Percentiles rank a stretch among this genome's conserved stretches.
Evolutionary conservation across 2,113 vertebrate species (phyloP).

Genomic region (Mormyrus iriodes): DNA sequence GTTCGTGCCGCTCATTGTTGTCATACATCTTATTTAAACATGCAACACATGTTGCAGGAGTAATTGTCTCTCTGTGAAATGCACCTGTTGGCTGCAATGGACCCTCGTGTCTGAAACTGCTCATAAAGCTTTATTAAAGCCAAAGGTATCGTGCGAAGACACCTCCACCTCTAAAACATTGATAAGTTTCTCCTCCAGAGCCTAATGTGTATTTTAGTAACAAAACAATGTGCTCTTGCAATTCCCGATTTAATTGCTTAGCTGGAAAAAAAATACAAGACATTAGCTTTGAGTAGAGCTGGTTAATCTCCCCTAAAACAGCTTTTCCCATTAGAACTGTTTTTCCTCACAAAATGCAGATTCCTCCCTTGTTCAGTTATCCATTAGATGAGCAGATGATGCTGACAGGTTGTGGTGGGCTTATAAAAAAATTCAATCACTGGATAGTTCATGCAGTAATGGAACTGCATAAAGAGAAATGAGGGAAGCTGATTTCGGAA

Average conservation of each 20-base stretch:
- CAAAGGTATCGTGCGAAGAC: background rate
- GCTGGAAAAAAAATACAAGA: background rate
- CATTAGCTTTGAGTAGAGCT: background rate
- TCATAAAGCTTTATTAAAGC: background rate
- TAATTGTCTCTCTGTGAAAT: slow-evolving; percentile 8
- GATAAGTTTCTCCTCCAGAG: background rate
- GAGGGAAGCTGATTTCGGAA: background rate
- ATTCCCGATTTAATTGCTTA: background rate
- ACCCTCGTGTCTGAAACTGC: background rate
- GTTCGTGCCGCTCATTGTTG: slow-evolving; percentile 34
- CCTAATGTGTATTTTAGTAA: background rate
- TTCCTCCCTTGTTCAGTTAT: background rate
- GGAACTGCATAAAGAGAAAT: slow-evolving; percentile 25
- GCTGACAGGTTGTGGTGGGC: slow-evolving; percentile 21
- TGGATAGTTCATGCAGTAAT: slow-evolving; percentile 23
- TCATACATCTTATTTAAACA: slow-evolving; percentile 24
- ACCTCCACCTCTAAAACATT: background rate
- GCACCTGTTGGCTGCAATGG: background rate
- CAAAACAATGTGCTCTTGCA: background rate
- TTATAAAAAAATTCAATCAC: slow-evolving; percentile 43
- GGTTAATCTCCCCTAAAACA: background rate
- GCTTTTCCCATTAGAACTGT: background rate
- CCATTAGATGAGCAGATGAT: background rate
- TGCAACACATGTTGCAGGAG: slow-evolving; percentile 13
- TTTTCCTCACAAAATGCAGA: background rate